Evolutionary conservation across 2,797 vertebrate genomes (phyloP).

Genomic region (Sebastes paucispinis): DNA sequence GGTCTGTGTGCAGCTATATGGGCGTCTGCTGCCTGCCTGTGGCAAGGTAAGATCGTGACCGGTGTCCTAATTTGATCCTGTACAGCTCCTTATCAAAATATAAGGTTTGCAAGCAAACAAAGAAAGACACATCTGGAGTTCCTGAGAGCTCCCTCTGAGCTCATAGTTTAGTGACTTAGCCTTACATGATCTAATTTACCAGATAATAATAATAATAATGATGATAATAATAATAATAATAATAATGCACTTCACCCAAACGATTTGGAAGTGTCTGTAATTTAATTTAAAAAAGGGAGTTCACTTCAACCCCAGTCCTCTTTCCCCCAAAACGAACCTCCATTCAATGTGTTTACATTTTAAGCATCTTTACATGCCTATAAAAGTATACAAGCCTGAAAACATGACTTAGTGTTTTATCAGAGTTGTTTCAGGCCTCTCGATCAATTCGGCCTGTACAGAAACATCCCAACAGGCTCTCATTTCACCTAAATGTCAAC

Average conservation of each 20-base stretch:
- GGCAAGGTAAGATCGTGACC: constrained; percentile 34
- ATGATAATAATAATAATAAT: not conserved
- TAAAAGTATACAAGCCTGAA: rapidly evolving
- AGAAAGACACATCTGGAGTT: not conserved
- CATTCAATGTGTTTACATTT: not conserved
- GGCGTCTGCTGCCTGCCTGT: constrained; percentile 34
- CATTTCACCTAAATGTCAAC: not conserved
- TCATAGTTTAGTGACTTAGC: constrained; percentile 14
- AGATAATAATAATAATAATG: not conserved
- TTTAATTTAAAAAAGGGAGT: not conserved
- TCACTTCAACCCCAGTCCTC: not conserved
- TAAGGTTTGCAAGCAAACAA: not conserved
- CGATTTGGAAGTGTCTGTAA: not conserved
- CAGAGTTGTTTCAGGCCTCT: rapidly evolving
- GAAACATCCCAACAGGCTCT: not conserved
- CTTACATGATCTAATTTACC: constrained; percentile 15
- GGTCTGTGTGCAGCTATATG: constrained; percentile 26
- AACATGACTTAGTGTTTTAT: rapidly evolving
- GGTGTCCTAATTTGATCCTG: constrained; percentile 41
- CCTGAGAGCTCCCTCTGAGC: not conserved
- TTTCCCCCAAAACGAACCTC: not conserved
- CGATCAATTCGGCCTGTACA: not conserved
- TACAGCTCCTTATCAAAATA: not conserved
- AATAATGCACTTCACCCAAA: not conserved
- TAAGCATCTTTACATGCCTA: rapidly evolving